Evolutionary conservation across 2,888 invertebrate species (phyloP).

Genomic region (Pterostichus niger): DNA sequence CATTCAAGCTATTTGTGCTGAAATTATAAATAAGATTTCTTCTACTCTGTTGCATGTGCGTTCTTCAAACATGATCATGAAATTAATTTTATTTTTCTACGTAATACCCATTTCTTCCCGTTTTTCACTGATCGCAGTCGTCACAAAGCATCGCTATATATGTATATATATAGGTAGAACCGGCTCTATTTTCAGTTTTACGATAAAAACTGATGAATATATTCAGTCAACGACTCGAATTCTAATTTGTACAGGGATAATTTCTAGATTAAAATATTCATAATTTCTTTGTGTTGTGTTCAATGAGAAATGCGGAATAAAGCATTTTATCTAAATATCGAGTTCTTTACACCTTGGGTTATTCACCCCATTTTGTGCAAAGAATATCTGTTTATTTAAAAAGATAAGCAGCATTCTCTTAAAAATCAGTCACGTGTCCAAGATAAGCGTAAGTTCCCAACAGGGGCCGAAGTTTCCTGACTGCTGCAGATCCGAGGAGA

Average conservation of each 20-base stretch:
- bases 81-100: too few species aligned
- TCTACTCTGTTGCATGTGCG: neutral
- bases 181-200: too few species aligned
- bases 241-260: too few species aligned
- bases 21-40: constrained; percentile 11
- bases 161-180: too few species aligned
- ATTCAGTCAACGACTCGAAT: too few species aligned
- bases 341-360: neutral
- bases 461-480: neutral
- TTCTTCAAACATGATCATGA: too few species aligned
- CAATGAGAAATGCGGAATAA: neutral
- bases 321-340: constrained; percentile 4
- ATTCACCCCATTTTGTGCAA: neutral
- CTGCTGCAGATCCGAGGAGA: constrained; percentile 12
- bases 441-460: constrained; percentile 12
- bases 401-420: constrained; percentile 33
- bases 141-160: too few species aligned
- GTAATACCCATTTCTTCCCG: too few species aligned
- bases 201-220: too few species aligned
- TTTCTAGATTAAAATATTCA: too few species aligned
- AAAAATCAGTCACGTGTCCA: constrained; percentile 33
- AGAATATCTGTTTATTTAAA: constrained; percentile 34
- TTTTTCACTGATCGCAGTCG: too few species aligned
- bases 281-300: too few species aligned
- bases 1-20: constrained; percentile 15